Evolutionary conservation across 2,113 vertebrate genomes (phyloP).

Genomic region (Pan troglodytes): NHGRI_mPanTro3-v2.1_pri NC_072409.2:29301001-29301500

Average conservation of each 20-base stretch:
- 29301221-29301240: neutral
- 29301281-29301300: neutral
- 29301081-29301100: neutral
- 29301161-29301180: neutral
- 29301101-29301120: neutral
- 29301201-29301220: neutral
- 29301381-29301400: neutral
- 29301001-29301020: neutral
- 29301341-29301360: neutral
- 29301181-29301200: neutral
- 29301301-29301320: neutral
- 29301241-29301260: neutral
- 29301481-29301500: neutral
- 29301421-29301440: neutral
- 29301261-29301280: neutral
- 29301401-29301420: neutral
- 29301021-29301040: neutral
- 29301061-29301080: neutral
- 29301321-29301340: neutral
- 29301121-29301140: neutral
- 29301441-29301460: neutral
- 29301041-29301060: neutral
- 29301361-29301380: neutral
- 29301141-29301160: neutral
- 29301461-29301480: neutral